These are phyloP conservation scores for Malurus alboscapulatus DNA, from an alignment of 2,113 vertebrate species.

Conservation along the genomic window DNA sequence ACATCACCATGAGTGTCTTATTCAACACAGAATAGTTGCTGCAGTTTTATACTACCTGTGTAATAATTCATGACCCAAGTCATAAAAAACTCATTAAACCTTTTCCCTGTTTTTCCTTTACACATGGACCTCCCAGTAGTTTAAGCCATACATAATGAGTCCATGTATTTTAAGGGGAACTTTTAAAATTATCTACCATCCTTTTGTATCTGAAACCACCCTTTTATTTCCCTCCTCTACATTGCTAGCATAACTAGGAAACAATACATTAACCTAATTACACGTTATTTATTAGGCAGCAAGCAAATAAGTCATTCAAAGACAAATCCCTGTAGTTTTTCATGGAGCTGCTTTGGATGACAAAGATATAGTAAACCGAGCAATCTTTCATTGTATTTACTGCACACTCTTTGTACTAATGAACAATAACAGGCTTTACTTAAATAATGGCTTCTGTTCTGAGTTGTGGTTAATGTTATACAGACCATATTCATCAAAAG, in stretches of 20 bases:
- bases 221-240: slow-evolving; percentile 68
- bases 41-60: slow-evolving; percentile 66
- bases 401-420: slow-evolving; percentile 78
- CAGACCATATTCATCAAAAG: slow-evolving; percentile 69
- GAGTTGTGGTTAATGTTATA: slow-evolving; percentile 59
- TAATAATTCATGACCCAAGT: slow-evolving; percentile 71
- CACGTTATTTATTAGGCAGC: slow-evolving; percentile 78
- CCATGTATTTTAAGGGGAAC: slow-evolving; percentile 68
- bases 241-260: slow-evolving; percentile 68
- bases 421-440: slow-evolving; percentile 76
- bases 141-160: slow-evolving; percentile 69
- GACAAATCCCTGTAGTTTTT: slow-evolving; percentile 79
- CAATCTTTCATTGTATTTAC: slow-evolving; percentile 80
- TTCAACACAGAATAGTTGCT: slow-evolving; percentile 55
- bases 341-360: slow-evolving; percentile 73
- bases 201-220: slow-evolving; percentile 69
- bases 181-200: slow-evolving; percentile 75
- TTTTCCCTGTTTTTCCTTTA: slow-evolving; percentile 65
- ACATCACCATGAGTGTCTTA: slow-evolving; percentile 46
- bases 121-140: slow-evolving; percentile 67
- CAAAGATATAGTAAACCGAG: slow-evolving; percentile 78
- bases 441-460: slow-evolving; percentile 70
- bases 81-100: slow-evolving; percentile 75
- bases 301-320: slow-evolving; percentile 79
- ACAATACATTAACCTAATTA: slow-evolving; percentile 81